Percentiles rank a stretch among this genome's conserved stretches.
phyloP scores from a whole-genome alignment of 2,888 invertebrate species.

The Steromphala cineraria region DNA sequence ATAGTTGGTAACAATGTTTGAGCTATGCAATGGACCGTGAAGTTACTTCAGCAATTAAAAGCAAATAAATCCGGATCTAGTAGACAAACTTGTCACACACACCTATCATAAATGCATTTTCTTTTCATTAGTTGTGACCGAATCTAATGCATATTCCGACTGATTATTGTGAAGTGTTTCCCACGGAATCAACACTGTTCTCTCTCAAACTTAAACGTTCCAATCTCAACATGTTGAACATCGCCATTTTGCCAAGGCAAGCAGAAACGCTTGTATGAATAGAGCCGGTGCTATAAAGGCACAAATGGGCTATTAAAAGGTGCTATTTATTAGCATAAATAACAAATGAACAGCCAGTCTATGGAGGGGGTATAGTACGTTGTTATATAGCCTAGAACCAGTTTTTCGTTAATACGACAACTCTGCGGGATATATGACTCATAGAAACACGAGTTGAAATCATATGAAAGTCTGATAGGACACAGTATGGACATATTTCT shows the following conservation, averaged over 20 bases:
- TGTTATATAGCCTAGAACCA: no score
- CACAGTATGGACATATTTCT: no score
- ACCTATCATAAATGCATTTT: neutral
- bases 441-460: no score
- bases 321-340: neutral
- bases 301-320: neutral
- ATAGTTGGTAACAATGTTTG: no score
- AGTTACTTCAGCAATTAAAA: no score
- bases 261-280: neutral
- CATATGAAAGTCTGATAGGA: no score
- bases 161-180: neutral
- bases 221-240: neutral
- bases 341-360: neutral
- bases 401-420: no score
- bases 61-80: no score
- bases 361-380: neutral
- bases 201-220: neutral
- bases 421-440: no score
- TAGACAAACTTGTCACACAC: no score
- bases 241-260: neutral
- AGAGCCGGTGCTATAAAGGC: neutral
- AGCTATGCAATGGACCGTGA: no score
- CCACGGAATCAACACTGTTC: neutral
- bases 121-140: neutral
- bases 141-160: neutral